Percentiles rank a stretch among this genome's conserved stretches.
Evolutionary conservation across 2,113 vertebrate species (phyloP).

Genomic region (Artemisiospiza belli): DNA sequence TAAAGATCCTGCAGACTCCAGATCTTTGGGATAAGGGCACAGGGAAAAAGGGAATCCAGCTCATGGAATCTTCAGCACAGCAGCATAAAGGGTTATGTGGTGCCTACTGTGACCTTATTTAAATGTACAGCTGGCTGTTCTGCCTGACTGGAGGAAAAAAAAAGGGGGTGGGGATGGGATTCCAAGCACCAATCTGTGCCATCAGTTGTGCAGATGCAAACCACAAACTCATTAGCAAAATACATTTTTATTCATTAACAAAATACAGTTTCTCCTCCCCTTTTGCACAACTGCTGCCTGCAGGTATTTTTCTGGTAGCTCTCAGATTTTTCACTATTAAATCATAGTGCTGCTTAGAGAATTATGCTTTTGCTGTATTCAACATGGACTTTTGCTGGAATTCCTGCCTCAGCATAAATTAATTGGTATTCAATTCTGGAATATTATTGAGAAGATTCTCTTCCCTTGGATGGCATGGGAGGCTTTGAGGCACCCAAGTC

Average conservation of each 20-base stretch:
- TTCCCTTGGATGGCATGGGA: neutral
- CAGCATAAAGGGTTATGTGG: neutral
- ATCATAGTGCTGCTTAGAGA: neutral
- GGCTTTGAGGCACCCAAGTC: neutral
- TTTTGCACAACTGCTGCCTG: neutral
- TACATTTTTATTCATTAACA: neutral
- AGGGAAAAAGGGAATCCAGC: neutral
- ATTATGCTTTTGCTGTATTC: neutral
- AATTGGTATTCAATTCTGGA: neutral
- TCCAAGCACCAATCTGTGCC: neutral
- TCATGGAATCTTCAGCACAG: neutral
- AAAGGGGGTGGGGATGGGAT: rapidly evolving
- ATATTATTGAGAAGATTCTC: neutral
- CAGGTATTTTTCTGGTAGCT: neutral
- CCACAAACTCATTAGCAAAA: neutral
- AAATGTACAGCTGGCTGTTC: neutral
- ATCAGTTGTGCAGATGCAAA: neutral
- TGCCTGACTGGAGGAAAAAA: neutral
- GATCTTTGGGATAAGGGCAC: neutral
- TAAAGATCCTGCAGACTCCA: slow-evolving; percentile 65
- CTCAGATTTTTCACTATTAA: neutral
- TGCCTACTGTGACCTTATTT: neutral
- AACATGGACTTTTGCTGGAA: neutral
- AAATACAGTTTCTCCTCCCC: neutral
- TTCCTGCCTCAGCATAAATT: neutral